Evolutionary conservation across 1,140 invertebrate genomes (phyloP).

Genomic region (Capitella teleta): DNA sequence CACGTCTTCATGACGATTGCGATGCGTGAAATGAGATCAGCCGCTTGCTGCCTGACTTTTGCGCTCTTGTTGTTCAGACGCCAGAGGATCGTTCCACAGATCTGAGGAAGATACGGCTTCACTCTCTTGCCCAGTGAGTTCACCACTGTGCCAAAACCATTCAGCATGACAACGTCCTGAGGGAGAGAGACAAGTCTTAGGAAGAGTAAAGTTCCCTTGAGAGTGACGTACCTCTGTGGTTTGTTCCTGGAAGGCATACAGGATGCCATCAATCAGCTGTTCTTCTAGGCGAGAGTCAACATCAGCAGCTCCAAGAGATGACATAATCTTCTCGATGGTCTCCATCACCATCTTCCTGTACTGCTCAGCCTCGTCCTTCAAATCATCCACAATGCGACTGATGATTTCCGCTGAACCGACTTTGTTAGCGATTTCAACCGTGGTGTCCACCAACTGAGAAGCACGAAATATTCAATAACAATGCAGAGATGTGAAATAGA

Average conservation of each 20-base stretch:
- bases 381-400: constrained; percentile 93
- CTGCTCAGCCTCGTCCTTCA: constrained; percentile 99
- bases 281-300: constrained; percentile 96
- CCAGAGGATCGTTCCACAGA: constrained; percentile 99
- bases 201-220: too few species aligned
- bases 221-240: constrained; percentile 85
- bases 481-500: background rate
- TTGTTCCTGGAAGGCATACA: constrained; percentile 99
- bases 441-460: constrained; percentile 84
- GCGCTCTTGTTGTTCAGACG: constrained; percentile 98
- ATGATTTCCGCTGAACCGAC: constrained; percentile 94
- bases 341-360: constrained; percentile 99
- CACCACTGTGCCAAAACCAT: constrained; percentile 97
- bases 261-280: constrained; percentile 96
- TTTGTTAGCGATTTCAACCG: constrained; percentile 99
- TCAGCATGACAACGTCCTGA: constrained; percentile 97
- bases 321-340: constrained; percentile 97
- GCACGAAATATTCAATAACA: background rate
- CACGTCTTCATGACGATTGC: constrained; percentile 99
- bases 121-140: constrained; percentile 94
- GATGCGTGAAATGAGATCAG: constrained; percentile 95
- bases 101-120: constrained; percentile 97
- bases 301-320: constrained; percentile 91
- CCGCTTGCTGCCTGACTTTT: constrained; percentile 97
- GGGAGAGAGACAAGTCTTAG: too few species aligned